phyloP scores from a whole-genome alignment of 2,888 invertebrate species.

The Cheilosia variabilis region DNA sequence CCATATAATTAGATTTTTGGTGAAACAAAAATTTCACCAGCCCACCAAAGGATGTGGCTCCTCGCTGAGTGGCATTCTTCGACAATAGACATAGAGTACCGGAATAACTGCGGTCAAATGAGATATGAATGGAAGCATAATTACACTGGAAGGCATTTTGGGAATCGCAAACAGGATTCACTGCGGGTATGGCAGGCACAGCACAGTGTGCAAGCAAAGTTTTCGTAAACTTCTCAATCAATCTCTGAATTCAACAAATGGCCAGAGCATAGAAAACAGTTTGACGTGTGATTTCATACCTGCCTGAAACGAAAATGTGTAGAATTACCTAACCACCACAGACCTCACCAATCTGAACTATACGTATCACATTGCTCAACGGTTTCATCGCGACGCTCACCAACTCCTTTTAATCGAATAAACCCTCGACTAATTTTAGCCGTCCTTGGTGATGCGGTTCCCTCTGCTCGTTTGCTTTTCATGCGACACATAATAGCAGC shows the following conservation, averaged over 20 bases:
- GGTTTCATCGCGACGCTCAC: neutral
- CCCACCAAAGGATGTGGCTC: neutral
- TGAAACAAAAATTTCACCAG: slow-evolving; percentile 28
- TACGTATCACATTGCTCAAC: neutral
- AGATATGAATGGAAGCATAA: slow-evolving; percentile 52
- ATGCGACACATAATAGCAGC: slow-evolving; percentile 46
- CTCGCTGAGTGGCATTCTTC: neutral
- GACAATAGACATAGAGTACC: slow-evolving; percentile 5
- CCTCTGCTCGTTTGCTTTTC: neutral
- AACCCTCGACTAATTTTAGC: slow-evolving; percentile 64
- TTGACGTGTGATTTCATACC: too few relatives aligned
- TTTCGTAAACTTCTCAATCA: too few relatives aligned
- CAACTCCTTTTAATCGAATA: slow-evolving; percentile 53
- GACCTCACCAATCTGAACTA: too few relatives aligned
- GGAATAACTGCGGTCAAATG: slow-evolving; percentile 19
- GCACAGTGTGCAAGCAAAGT: neutral
- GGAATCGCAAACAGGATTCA: neutral
- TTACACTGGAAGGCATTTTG: slow-evolving; percentile 19
- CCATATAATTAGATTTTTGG: slow-evolving; percentile 57
- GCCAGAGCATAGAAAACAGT: too few relatives aligned
- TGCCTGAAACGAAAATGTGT: too few relatives aligned
- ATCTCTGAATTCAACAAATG: too few relatives aligned
- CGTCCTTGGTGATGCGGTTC: slow-evolving; percentile 55
- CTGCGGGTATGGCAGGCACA: too few relatives aligned
- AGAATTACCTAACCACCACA: too few relatives aligned